Conservation (phyloP, 2,797 vertebrate genomes). For the Caiman crocodilus region DNA sequence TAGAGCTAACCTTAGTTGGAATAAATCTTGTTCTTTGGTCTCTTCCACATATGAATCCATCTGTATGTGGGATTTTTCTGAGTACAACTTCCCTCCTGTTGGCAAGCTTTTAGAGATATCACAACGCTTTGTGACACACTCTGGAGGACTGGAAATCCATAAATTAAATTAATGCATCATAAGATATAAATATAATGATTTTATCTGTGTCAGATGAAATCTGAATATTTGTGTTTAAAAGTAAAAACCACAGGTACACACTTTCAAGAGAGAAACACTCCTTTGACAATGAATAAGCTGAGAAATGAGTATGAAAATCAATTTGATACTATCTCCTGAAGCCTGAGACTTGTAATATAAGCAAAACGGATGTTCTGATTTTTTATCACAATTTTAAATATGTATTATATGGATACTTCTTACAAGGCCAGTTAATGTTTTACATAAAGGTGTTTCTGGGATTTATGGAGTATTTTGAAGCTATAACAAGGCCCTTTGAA, state of each 20-base stretch:
- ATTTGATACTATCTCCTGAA: neutral
- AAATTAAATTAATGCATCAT: neutral
- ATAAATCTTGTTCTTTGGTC: neutral
- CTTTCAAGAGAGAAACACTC: neutral
- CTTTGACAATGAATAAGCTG: neutral
- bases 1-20: neutral
- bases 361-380: accelerated
- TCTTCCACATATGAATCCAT: neutral
- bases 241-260: neutral
- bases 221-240: neutral
- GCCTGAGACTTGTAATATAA: neutral
- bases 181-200: neutral
- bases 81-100: neutral
- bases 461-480: slow-evolving; percentile 7
- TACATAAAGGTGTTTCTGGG: neutral
- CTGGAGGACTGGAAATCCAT: neutral
- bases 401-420: neutral
- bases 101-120: neutral
- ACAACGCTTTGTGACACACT: neutral
- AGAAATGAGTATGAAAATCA: neutral
- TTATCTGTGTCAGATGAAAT: neutral
- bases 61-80: slow-evolving; percentile 11
- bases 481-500: neutral
- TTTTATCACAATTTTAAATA: neutral
- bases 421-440: neutral